Base-by-base conservation (phyloP, 2,113 vertebrate genomes). In the Brevimyrus niger region DNA sequence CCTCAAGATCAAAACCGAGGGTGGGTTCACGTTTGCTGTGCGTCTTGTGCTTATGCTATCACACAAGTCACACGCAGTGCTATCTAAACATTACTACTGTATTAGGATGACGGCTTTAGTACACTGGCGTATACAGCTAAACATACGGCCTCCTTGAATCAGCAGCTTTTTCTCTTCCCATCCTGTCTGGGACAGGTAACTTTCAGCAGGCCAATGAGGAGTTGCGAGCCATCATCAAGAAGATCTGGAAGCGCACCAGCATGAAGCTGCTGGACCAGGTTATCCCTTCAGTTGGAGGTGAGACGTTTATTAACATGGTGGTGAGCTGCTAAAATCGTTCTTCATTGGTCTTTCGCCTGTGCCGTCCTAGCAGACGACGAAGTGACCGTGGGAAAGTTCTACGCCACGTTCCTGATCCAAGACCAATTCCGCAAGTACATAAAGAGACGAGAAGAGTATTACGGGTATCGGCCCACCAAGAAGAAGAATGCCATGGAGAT, bases 231-330 rank as follows among this genome's bases (percentile, higher is more conserved):
- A 98, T 99, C 50, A 98, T 99, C 53, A 99, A 99, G 94, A 98
- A 98, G 92, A 98, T 99, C 91, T 99, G 98, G 98, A 99, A 99
- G 89, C 94, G 98, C 69, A 99, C 98, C 0, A 99, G 98, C 88
- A 99, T 99, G 98, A 99, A 99, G 90, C 96, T 99, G 0, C 93
- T 99, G 91, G 98, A 99, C 92, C 98, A 99, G 93, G 97, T 99
- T 91, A 99, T 99, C 86, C 98, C 98, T 83, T 97, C 98, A 0
- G 97, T 98, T 44, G 98, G 98, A 96, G 98, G 98, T 97, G 61
- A 86, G 94, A 19, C 44, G 85, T 84, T 84, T n/a, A n/a, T 84
- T n/a, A 42, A 19, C 13, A 27, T 44, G 97, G 98, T 96, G 98
- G 97, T 97, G 58, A 86, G 94, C 11, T 44, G 85, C 46, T 46